These are phyloP conservation scores for Platycnemis pennipes DNA, from an alignment of 2,888 invertebrate species.

Conservation along the genomic window DNA sequence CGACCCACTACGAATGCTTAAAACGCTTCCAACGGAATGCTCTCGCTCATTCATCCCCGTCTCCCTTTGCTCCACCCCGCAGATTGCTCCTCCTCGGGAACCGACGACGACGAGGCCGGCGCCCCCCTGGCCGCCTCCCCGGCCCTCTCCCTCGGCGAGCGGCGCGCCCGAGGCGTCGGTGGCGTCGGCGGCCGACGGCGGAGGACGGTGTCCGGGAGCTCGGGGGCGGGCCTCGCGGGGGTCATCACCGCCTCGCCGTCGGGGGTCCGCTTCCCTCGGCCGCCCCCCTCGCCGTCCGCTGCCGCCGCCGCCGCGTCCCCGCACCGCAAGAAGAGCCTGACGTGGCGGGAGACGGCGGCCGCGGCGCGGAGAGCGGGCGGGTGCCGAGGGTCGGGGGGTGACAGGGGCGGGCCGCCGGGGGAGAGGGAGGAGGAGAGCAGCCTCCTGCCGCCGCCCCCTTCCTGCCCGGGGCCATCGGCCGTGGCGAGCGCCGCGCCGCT, in stretches of 20 bases:
- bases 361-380: conserved; percentile 69
- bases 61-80: neutral
- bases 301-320: conserved; percentile 67
- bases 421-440: conserved; percentile 78
- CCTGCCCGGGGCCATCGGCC: neutral
- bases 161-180: neutral
- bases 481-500: conserved; percentile 17
- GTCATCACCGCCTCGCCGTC: conserved; percentile 43
- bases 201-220: conserved; percentile 31
- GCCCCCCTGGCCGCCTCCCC: neutral
- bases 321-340: conserved; percentile 78
- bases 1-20: too few relatives aligned
- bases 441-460: conserved; percentile 74
- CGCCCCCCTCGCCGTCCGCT: conserved; percentile 55
- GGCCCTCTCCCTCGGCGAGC: neutral
- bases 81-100: conserved; percentile 41
- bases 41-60: too few relatives aligned
- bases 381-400: conserved; percentile 70
- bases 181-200: neutral
- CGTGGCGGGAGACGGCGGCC: conserved; percentile 77
- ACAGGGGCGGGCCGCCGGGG: conserved; percentile 76
- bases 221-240: conserved; percentile 42
- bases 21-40: too few relatives aligned
- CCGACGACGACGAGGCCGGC: neutral
- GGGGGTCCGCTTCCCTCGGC: conserved; percentile 53